These are phyloP conservation scores for Xiphias gladius DNA, from an alignment of 2,113 vertebrate genomes.

Conservation along the genomic window DNA sequence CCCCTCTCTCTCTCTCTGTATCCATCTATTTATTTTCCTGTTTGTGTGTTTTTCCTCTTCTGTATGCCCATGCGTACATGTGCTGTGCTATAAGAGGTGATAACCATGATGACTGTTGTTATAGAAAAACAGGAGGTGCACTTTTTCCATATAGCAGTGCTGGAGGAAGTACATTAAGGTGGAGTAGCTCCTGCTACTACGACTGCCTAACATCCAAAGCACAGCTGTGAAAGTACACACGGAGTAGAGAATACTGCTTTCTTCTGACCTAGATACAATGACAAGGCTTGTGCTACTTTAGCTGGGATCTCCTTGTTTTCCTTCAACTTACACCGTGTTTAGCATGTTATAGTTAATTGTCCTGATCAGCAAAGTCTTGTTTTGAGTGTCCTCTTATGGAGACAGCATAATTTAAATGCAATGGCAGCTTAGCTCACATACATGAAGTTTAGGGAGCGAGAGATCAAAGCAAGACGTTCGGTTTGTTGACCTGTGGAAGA, in stretches of 20 bases:
- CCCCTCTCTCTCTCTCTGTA: slow-evolving; percentile 1
- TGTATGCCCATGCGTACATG: not conserved
- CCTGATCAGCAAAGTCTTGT: slow-evolving; percentile 5
- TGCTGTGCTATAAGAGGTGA: slow-evolving; percentile 37
- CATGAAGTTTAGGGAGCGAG: not conserved
- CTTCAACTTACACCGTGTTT: slow-evolving; percentile 4
- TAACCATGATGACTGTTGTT: slow-evolving; percentile 26
- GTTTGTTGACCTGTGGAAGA: not conserved
- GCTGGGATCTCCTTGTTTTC: slow-evolving; percentile 10
- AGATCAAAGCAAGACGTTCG: slow-evolving; percentile 6
- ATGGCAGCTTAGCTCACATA: not conserved
- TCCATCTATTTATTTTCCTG: slow-evolving; percentile 31
- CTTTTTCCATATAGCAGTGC: slow-evolving; percentile 51
- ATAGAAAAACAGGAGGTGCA: slow-evolving; percentile 41
- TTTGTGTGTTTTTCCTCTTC: slow-evolving; percentile 12
- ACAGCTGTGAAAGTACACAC: slow-evolving; percentile 58
- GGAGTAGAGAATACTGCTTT: slow-evolving; percentile 49
- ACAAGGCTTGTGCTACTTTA: slow-evolving; percentile 45
- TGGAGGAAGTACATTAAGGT: slow-evolving; percentile 44
- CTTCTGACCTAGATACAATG: slow-evolving; percentile 72
- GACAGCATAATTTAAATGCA: not conserved
- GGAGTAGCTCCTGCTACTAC: slow-evolving; percentile 49
- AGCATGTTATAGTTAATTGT: not conserved
- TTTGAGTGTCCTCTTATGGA: not conserved
- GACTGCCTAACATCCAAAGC: slow-evolving; percentile 38